Evolutionary conservation across 2,797 vertebrate genomes (phyloP), one percentile per base, ranked within the genome.

Genomic region (Kryptopterus vitreolus): DNA sequence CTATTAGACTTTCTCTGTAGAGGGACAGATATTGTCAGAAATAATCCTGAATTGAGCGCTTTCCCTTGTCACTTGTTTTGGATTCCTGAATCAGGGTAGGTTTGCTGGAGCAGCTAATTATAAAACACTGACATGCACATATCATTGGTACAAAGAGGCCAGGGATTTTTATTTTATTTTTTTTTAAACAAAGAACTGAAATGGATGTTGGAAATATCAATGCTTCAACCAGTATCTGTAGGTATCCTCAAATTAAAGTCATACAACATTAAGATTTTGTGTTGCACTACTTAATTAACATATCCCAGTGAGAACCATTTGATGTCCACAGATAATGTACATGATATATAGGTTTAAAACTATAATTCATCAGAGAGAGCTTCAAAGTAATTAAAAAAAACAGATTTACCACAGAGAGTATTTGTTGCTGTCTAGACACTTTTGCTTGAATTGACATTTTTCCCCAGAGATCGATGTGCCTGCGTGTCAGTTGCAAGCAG

Each of bases 1-100:
- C 92, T 92, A 89, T 95, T 96, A 0, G 96, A 98, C 83, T 98
- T 98, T 80, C 96, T 96, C 96, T 98, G 90, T 35, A 84, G 29
- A 38, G 1, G 4, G 31, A 33, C 16, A 84, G 59, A 50, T n/a
- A 46, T 29, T 15, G 12, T 55, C 31, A 72, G 35, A 72, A 20
- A 15, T 35, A 10, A 71, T 33, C 13, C 70, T 52, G 15, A 4
- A 20, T 52, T 52, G 24, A 52, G 48, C 46, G 12, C 18, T 48
- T 58, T 43, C n/a, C n/a, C 46, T 3, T 38, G 9, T 10, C 15
- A 16, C 13, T 46, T 18, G 5, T 26, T 43, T 58, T 73, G 33
- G n/a, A 46, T 29, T 10, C 43, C 43, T 50, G 53, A 74, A 43
- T 12, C 53, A 26, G 33, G 35, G 15, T 38, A 16, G 16, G 9